Evolutionary conservation across 2,888 invertebrate species (phyloP), one percentile per base, ranked within the genome.

Genomic region (Merodon equestris): DNA sequence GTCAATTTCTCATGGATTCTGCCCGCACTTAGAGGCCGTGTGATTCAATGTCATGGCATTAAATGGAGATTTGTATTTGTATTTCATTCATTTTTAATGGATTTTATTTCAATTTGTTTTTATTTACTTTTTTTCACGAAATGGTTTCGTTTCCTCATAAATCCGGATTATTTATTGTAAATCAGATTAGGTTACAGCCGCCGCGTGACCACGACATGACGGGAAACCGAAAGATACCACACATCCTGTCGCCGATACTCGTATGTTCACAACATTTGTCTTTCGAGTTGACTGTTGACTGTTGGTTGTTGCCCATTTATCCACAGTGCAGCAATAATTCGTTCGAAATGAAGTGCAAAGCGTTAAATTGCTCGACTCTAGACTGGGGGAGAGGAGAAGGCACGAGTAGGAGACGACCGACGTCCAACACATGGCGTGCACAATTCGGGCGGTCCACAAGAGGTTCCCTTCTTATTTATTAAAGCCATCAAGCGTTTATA

Each of bases 151-250:
- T 81, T 64, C 53, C 68, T 60, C 79, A 79, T 73, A 79, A 79
- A 79, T 73, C 68, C 73, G 54, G 73, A 73, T 73, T 79, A 86
- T 86, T 86, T 86, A 86, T 86, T 86, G 85, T 84, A 84, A 86
- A 86, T 85, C 86, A 86, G 86, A 86, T 86, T 86, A 86, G 85
- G 84, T 86, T 86, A 86, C 86, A 84, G 58, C 67, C 44, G 63
- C 71, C 44, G 67, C 71, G 75, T 75, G 75, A 72, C 81, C 75
- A 40, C 45, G 51, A 70, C 75, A 74, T 81, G 75, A 71, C 75
- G 63, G 66, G 63, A 73, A 73, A 68, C 79, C 68, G 54, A 73
- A 73, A 79, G 79, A 79, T 79, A 79, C 79, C 68, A 73, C 73
- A 79, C 77, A 73, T 79, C 79, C 79, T 79, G 73, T 79, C 68